Conservation (phyloP, 2,888 invertebrate genomes). For the Pseudococcus viburni region DNA sequence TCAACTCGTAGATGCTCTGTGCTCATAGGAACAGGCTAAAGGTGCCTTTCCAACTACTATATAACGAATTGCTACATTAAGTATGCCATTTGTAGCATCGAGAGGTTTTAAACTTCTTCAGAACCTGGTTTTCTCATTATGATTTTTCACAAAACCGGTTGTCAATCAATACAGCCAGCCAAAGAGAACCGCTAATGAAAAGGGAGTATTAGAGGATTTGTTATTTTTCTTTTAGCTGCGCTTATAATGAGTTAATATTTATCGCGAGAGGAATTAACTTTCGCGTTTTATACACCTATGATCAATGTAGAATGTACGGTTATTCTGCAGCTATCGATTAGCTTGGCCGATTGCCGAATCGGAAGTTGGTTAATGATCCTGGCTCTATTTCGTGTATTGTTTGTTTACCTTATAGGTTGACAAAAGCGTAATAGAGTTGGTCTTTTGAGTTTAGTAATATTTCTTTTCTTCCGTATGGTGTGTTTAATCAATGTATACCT, state of each 20-base stretch:
- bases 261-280: conserved; percentile 51
- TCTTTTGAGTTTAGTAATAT: not conserved
- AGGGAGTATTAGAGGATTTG: conserved; percentile 45
- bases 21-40: conserved; percentile 20
- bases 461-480: not conserved
- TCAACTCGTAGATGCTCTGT: conserved; percentile 6
- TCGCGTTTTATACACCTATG: not conserved
- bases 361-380: not conserved
- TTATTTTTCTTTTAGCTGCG: conserved; percentile 29
- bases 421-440: not conserved
- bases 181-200: conserved; percentile 57
- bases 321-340: not conserved
- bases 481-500: not conserved
- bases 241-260: conserved; percentile 53
- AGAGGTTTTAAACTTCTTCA: conserved; percentile 57
- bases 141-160: conserved; percentile 62
- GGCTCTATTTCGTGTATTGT: not conserved
- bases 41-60: conserved; percentile 52
- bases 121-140: conserved; percentile 58
- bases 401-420: not conserved
- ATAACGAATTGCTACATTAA: conserved; percentile 57
- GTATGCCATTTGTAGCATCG: conserved; percentile 60
- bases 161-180: conserved; percentile 55
- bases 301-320: not conserved
- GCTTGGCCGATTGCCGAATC: not conserved